Percentiles rank a stretch among this genome's conserved stretches.
phyloP scores from a whole-genome alignment of 2,888 invertebrate genomes.

The Oscheius sp. region DNA sequence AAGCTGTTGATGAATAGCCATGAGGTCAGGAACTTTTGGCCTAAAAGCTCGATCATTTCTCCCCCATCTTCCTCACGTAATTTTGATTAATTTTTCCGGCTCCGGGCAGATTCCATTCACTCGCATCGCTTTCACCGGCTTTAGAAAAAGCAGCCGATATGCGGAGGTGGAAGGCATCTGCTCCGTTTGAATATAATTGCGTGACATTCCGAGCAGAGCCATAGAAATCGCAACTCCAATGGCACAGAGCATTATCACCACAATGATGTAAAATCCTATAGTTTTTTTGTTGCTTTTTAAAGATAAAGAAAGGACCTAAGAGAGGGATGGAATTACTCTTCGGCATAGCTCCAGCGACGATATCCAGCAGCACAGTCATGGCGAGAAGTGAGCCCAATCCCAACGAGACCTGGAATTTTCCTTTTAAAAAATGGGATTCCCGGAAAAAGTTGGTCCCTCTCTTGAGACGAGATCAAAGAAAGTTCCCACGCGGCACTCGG shows the following conservation, averaged over 20 bases:
- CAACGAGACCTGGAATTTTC: constrained; percentile 53
- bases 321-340: constrained; percentile 68
- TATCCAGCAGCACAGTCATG: constrained; percentile 67
- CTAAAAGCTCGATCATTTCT: constrained; percentile 26
- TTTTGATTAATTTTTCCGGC: constrained; percentile 20
- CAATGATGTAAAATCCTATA: constrained; percentile 65
- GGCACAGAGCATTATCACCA: constrained; percentile 67
- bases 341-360: constrained; percentile 67
- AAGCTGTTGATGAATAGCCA: constrained; percentile 51
- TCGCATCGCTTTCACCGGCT: constrained; percentile 31
- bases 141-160: constrained; percentile 34
- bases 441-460: no score
- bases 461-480: background rate
- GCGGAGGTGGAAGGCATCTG: constrained; percentile 37
- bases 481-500: constrained; percentile 3
- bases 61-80: constrained; percentile 11
- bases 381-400: constrained; percentile 62
- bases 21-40: constrained; percentile 50
- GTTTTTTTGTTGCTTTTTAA: background rate
- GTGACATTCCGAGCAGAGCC: constrained; percentile 55
- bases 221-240: constrained; percentile 67
- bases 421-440: background rate
- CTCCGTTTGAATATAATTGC: constrained; percentile 47
- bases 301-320: constrained; percentile 40
- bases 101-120: constrained; percentile 19